A percentile compares a stretch with the other conserved stretches of the same genome.
phyloP scores from a whole-genome alignment of 2,113 vertebrate species.

The Gambusia holbrooki region DNA sequence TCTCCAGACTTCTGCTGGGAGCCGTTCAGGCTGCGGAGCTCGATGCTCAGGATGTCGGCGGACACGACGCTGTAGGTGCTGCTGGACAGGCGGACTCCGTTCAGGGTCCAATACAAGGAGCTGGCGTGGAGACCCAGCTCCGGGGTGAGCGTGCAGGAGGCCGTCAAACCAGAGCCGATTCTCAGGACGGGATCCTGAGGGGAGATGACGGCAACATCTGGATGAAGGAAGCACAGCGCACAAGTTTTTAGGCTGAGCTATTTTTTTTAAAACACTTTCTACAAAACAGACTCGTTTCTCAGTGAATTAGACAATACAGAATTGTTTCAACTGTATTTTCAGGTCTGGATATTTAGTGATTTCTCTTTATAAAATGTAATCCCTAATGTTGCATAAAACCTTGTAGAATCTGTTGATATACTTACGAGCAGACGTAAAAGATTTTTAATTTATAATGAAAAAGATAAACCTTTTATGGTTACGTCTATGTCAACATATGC shows the following conservation, averaged over 20 bases:
- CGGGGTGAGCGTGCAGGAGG: constrained; percentile 84
- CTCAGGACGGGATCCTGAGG: constrained; percentile 89
- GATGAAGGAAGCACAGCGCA: constrained; percentile 37
- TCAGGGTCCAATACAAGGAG: constrained; percentile 91
- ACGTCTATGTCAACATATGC: background rate
- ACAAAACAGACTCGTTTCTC: background rate
- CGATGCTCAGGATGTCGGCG: constrained; percentile 80
- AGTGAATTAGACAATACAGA: too few relatives aligned
- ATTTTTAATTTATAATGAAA: background rate
- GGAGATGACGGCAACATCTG: constrained; percentile 87
- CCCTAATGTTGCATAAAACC: too few relatives aligned
- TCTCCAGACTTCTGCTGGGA: constrained; percentile 92
- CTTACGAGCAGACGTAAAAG: too few relatives aligned
- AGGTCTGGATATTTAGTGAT: too few relatives aligned
- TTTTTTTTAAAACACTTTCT: background rate
- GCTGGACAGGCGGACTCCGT: constrained; percentile 83
- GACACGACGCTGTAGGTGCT: constrained; percentile 80
- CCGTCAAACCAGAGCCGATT: constrained; percentile 90
- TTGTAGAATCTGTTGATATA: too few relatives aligned
- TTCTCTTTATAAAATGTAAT: too few relatives aligned
- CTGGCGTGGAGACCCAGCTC: constrained; percentile 78
- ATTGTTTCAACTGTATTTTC: too few relatives aligned
- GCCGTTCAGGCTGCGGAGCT: constrained; percentile 86
- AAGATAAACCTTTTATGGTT: too few relatives aligned
- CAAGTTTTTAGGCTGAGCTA: background rate